A percentile compares a stretch with the other conserved stretches of the same genome.
These are phyloP conservation scores for Pygocentrus nattereri DNA, from an alignment of 2,797 vertebrate species.

Conservation along the genomic window DNA sequence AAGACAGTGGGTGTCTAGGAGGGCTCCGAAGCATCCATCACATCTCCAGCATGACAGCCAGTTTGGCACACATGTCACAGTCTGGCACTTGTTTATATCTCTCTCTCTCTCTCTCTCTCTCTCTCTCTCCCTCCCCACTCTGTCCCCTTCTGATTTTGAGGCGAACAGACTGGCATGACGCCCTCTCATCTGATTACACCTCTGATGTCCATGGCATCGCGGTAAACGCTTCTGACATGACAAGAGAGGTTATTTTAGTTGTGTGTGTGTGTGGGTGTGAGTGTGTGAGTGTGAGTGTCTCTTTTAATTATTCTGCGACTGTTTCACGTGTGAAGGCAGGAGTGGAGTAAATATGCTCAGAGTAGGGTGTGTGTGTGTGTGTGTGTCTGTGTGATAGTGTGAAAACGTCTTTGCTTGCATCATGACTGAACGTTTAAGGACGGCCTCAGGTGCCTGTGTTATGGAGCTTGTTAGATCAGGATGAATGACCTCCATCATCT, in stretches of 20 bases:
- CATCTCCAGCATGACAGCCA: constrained; percentile 42
- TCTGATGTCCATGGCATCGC: constrained; percentile 10
- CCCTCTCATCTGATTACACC: constrained; percentile 50
- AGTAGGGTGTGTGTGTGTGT: constrained; percentile 16
- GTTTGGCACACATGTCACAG: constrained; percentile 49
- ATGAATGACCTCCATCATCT: background rate
- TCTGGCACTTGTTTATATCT: constrained; percentile 20
- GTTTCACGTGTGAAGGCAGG: constrained; percentile 37
- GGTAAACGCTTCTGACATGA: constrained; percentile 47
- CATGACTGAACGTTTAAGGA: background rate
- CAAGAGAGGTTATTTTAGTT: constrained; percentile 26
- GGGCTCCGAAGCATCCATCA: constrained; percentile 41
- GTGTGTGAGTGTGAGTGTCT: constrained; percentile 7
- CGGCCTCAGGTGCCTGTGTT: background rate
- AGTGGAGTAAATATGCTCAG: background rate
- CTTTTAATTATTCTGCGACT: constrained; percentile 18
- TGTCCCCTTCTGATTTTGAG: constrained; percentile 16
- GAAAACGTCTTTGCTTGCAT: background rate
- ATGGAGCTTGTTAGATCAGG: background rate
- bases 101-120: constrained; percentile 19
- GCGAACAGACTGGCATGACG: constrained; percentile 31
- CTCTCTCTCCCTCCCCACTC: constrained; percentile 16
- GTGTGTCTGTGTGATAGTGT: constrained; percentile 3
- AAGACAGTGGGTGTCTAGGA: constrained; percentile 10
- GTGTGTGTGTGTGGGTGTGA: constrained; percentile 21